Evolutionary conservation across 1,140 invertebrate genomes (phyloP).

Genomic region (Whitmania pigra): DNA sequence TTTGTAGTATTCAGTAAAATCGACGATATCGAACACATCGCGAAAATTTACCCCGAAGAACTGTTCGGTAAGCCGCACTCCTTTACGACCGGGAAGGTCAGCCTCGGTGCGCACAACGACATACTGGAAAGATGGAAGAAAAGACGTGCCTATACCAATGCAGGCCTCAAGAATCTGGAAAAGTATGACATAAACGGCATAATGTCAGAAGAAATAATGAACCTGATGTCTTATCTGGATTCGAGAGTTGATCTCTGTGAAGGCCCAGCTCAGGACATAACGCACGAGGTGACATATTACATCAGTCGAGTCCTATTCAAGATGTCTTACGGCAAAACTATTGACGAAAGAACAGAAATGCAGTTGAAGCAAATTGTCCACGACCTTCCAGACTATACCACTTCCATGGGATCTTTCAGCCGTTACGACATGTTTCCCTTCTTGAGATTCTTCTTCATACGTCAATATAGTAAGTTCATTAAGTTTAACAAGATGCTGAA

Average conservation of each 20-base stretch:
- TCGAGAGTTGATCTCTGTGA: background rate
- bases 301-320: conserved; percentile 3
- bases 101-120: conserved; percentile 12
- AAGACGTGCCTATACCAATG: conserved; percentile 15
- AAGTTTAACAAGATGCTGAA: conserved; percentile 10
- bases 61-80: conserved; percentile 12
- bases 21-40: conserved; percentile 5
- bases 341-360: background rate
- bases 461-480: background rate
- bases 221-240: background rate
- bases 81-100: conserved; percentile 8
- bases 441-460: background rate
- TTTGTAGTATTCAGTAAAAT: conserved; percentile 9
- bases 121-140: conserved; percentile 13
- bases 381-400: conserved; percentile 10
- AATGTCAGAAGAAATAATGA: background rate
- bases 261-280: background rate
- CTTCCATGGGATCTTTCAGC: conserved; percentile 14
- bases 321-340: background rate
- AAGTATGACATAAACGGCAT: background rate
- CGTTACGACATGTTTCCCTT: conserved; percentile 9
- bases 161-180: conserved; percentile 13
- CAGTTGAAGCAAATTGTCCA: background rate
- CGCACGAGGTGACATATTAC: background rate
- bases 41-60: background rate